Evolutionary conservation across 2,888 invertebrate species (phyloP).

Genomic region (Synergus laeviventris): DNA sequence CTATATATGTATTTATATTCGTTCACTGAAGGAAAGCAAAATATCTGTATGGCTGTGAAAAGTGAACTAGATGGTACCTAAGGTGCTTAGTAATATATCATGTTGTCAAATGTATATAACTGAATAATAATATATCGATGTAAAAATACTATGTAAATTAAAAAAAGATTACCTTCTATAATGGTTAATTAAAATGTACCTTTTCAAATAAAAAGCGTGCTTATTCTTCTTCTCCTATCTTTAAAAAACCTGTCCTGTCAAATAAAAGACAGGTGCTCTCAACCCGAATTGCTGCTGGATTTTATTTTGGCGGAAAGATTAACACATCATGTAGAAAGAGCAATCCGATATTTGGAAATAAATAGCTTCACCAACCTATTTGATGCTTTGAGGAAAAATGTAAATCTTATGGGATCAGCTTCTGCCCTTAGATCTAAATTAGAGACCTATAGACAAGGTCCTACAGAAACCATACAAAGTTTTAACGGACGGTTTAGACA

Average conservation of each 20-base stretch:
- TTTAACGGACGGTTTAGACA: no score
- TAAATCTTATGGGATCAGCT: no score
- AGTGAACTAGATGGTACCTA: constrained; percentile 76
- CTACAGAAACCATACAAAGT: no score
- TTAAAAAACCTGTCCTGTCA: background rate
- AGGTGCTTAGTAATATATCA: constrained; percentile 74
- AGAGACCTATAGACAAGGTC: no score
- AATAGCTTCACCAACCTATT: no score
- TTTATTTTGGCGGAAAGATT: no score
- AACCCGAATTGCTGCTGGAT: no score
- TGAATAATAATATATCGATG: constrained; percentile 73
- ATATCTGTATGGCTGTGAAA: constrained; percentile 77
- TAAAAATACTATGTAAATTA: constrained; percentile 59
- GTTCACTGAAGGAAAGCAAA: constrained; percentile 75
- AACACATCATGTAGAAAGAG: no score
- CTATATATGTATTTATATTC: constrained; percentile 64
- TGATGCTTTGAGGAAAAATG: no score
- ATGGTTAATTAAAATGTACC: constrained; percentile 39
- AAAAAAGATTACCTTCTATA: constrained; percentile 36
- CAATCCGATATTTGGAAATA: no score
- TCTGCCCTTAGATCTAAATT: no score
- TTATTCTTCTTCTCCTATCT: background rate
- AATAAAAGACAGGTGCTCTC: no score
- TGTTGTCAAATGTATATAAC: constrained; percentile 73
- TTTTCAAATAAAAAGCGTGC: constrained; percentile 28